These are phyloP conservation scores for Trypoxylus dichotomus DNA, from an alignment of 1,140 invertebrate species.

Conservation along the genomic window DNA sequence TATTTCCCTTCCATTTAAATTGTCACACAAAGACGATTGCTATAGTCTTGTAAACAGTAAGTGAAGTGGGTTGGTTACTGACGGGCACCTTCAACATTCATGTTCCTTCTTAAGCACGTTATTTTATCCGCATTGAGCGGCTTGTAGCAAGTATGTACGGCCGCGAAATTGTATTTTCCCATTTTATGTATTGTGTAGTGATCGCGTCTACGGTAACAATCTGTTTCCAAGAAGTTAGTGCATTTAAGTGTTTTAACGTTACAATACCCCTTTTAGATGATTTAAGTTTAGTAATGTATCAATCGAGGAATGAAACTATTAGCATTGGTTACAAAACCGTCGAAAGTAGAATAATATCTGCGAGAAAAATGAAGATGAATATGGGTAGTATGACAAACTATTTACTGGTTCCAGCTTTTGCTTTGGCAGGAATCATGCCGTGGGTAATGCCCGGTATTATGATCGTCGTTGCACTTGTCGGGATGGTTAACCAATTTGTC, in stretches of 20 bases:
- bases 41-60: neutral
- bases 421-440: slow-evolving; percentile 49
- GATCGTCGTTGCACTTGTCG: slow-evolving; percentile 47
- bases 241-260: neutral
- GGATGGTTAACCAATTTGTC: slow-evolving; percentile 50
- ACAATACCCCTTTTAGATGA: neutral
- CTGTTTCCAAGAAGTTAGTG: neutral
- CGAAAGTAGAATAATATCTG: neutral
- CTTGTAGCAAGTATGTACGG: neutral
- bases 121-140: neutral
- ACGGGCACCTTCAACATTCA: neutral
- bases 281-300: neutral
- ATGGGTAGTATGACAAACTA: slow-evolving; percentile 38
- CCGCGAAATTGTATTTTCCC: neutral
- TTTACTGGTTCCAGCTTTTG: slow-evolving; percentile 45
- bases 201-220: neutral
- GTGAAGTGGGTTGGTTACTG: neutral
- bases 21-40: neutral
- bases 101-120: neutral
- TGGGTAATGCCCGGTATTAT: slow-evolving; percentile 50
- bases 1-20: too few relatives aligned
- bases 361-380: slow-evolving; percentile 38
- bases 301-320: neutral
- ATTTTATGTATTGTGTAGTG: neutral
- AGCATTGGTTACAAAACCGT: neutral